Conservation (phyloP, 2,888 invertebrate genomes). For the Pristionchus fissidentatus region DNA sequence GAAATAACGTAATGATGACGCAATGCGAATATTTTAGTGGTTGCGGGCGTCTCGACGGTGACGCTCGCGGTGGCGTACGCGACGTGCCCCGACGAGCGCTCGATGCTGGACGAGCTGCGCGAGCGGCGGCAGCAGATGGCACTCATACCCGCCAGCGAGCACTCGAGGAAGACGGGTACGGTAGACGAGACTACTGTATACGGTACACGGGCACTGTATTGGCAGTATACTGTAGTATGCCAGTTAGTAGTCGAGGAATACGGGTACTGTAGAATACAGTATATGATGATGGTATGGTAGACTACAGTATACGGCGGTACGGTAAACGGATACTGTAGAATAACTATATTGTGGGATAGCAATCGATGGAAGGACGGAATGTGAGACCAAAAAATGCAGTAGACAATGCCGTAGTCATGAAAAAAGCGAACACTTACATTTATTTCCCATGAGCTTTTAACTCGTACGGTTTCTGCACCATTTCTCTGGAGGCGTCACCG, state of each 20-base stretch:
- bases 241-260: neutral
- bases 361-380: no score
- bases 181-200: neutral
- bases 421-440: no score
- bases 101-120: slow-evolving; percentile 47
- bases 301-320: no score
- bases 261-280: neutral
- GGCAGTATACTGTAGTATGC: neutral
- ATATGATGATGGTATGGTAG: neutral
- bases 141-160: slow-evolving; percentile 1
- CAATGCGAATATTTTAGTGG: neutral
- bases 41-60: neutral
- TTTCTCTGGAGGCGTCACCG: no score
- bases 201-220: neutral
- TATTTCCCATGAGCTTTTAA: no score
- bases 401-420: no score
- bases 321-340: no score
- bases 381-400: no score
- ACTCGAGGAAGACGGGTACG: slow-evolving; percentile 34
- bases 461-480: no score
- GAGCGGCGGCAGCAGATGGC: slow-evolving; percentile 38
- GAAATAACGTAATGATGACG: no score
- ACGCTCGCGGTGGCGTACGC: slow-evolving; percentile 13
- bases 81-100: slow-evolving; percentile 39
- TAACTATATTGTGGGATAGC: no score